Evolutionary conservation across 2,797 vertebrate species (phyloP).

Genomic region (Pampus argenteus): DNA sequence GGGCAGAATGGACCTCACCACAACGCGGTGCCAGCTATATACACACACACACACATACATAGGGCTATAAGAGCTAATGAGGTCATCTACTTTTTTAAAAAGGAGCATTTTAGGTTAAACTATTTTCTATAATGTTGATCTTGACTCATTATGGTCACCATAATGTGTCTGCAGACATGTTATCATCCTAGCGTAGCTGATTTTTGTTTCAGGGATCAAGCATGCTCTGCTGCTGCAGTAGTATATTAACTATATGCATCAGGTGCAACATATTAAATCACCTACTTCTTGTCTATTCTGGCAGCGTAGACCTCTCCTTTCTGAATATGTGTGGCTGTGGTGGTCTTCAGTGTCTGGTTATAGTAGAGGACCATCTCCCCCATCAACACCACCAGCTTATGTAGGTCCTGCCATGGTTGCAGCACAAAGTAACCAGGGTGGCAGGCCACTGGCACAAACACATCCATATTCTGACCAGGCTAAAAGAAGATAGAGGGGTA

Average conservation of each 20-base stretch:
- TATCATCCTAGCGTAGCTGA: not conserved
- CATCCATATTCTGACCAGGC: constrained; percentile 90
- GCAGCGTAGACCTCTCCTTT: constrained; percentile 92
- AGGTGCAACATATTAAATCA: not conserved
- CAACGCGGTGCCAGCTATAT: constrained; percentile 95
- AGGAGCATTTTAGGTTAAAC: no score
- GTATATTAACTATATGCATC: not conserved
- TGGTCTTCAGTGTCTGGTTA: constrained; percentile 80
- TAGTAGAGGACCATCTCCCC: constrained; percentile 96
- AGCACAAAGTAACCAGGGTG: constrained; percentile 96
- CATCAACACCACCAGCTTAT: constrained; percentile 92
- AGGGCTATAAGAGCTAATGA: no score
- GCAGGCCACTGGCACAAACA: constrained; percentile 92
- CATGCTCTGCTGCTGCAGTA: not conserved
- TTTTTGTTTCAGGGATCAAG: no score
- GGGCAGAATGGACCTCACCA: constrained; percentile 89
- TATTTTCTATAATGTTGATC: not conserved
- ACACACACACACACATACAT: no score
- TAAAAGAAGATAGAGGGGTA: constrained; percentile 69
- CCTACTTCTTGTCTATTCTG: constrained; percentile 93
- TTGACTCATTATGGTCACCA: not conserved
- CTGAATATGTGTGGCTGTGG: constrained; percentile 73
- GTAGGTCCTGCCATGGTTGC: constrained; percentile 93
- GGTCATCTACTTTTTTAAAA: no score
- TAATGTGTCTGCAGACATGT: not conserved